Evolutionary conservation across 2,888 invertebrate genomes (phyloP).

Genomic region (Dimorphilus gyrociliatus): DNA sequence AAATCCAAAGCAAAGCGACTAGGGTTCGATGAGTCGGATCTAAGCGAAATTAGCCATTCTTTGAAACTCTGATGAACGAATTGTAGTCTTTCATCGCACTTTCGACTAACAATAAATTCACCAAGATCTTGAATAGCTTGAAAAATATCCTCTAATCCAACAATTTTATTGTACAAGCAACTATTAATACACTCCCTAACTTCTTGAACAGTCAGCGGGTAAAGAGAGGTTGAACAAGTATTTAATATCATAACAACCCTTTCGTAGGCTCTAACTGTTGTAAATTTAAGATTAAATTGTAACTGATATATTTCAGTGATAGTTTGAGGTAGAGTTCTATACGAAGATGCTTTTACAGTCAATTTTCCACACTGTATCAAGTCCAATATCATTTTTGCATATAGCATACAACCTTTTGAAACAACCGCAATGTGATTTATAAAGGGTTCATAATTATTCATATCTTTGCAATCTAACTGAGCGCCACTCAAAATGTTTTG

Average conservation of each 20-base stretch:
- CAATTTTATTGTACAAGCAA: slow-evolving; percentile 55
- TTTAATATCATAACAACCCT: slow-evolving; percentile 65
- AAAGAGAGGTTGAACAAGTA: slow-evolving; percentile 73
- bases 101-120: slow-evolving; percentile 69
- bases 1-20: no score
- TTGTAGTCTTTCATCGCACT: slow-evolving; percentile 87
- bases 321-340: slow-evolving; percentile 47
- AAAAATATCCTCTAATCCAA: slow-evolving; percentile 77
- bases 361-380: slow-evolving; percentile 76
- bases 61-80: slow-evolving; percentile 94
- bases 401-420: slow-evolving; percentile 73
- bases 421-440: no score
- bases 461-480: no score
- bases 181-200: slow-evolving; percentile 85
- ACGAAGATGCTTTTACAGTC: slow-evolving; percentile 79
- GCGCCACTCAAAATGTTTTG: no score
- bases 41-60: slow-evolving; percentile 86
- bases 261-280: slow-evolving; percentile 73
- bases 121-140: slow-evolving; percentile 67
- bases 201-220: slow-evolving; percentile 72
- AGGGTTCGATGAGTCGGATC: no score
- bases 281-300: slow-evolving; percentile 75
- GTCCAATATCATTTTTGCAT: slow-evolving; percentile 75
- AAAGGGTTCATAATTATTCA: no score
- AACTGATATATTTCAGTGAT: slow-evolving; percentile 55